Evolutionary conservation across 2,888 invertebrate genomes (phyloP).

Genomic region (Rhorus exstirpatorius): DNA sequence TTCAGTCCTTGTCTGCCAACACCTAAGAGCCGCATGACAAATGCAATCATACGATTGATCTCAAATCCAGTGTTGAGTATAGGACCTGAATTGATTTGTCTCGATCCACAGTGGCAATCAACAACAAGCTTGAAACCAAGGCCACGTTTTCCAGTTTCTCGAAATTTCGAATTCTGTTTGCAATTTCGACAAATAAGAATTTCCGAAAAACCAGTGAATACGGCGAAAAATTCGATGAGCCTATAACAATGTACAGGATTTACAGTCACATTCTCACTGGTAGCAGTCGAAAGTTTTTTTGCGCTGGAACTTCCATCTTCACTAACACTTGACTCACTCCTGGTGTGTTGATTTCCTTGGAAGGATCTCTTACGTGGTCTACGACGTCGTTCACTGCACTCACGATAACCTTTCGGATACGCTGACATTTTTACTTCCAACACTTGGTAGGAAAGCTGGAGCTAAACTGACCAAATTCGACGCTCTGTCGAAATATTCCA

Average conservation of each 20-base stretch:
- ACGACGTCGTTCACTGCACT: conserved; percentile 31
- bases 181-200: conserved; percentile 64
- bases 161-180: conserved; percentile 67
- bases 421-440: conserved; percentile 38
- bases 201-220: conserved; percentile 65
- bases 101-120: conserved; percentile 63
- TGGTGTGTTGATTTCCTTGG: no score
- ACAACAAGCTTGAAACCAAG: conserved; percentile 73
- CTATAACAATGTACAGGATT: conserved; percentile 51
- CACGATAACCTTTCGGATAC: conserved; percentile 45
- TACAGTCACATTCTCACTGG: conserved; percentile 42
- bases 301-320: conserved; percentile 23
- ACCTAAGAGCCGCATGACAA: conserved; percentile 63
- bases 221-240: conserved; percentile 57
- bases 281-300: conserved; percentile 7
- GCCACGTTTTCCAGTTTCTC: conserved; percentile 68
- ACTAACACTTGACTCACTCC: conserved; percentile 41
- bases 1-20: conserved; percentile 70
- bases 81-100: conserved; percentile 69
- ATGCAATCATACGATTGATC: conserved; percentile 73
- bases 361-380: conserved; percentile 39
- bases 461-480: conserved; percentile 39
- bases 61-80: conserved; percentile 73
- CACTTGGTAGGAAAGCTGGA: no score
- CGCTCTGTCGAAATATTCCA: conserved; percentile 48